Percentiles rank a stretch among this genome's conserved stretches.
Evolutionary conservation across 23 tunicate species (phyloP).

Genomic region (Diplosoma virens): DNA sequence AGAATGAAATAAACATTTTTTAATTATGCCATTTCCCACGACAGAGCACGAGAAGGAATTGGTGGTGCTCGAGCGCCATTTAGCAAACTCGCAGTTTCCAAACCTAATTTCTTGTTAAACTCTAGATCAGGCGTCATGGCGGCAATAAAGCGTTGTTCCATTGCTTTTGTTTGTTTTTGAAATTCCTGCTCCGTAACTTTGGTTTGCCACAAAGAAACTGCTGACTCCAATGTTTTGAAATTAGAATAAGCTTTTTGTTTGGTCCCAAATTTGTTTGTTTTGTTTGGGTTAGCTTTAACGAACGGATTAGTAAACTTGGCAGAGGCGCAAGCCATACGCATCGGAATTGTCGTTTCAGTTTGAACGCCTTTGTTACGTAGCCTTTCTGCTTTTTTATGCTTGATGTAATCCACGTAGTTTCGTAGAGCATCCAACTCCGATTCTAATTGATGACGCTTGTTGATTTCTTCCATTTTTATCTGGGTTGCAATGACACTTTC

Average conservation of each 20-base stretch:
- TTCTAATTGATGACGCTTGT: constrained; percentile 1
- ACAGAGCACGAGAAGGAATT: no score
- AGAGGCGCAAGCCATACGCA: neutral
- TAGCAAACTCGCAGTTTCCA: no score
- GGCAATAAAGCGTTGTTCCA: neutral
- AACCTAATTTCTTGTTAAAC: no score
- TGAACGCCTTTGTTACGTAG: constrained; percentile 23
- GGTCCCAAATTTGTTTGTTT: no score
- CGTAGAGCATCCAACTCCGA: neutral
- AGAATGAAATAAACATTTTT: no score
- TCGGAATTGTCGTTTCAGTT: constrained; percentile 13
- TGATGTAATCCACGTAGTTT: neutral
- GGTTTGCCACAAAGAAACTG: neutral
- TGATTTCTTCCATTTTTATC: neutral
- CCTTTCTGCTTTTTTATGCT: neutral
- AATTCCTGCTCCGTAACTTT: constrained; percentile 9
- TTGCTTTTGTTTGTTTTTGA: constrained; percentile 16
- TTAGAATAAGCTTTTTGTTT: neutral
- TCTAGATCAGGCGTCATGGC: no score
- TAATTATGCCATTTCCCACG: no score
- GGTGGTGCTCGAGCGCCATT: no score
- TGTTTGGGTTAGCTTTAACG: neutral
- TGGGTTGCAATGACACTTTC: constrained; percentile 9
- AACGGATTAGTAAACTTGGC: neutral
- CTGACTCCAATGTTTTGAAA: neutral